Base-by-base conservation (phyloP, 2,113 vertebrate genomes). In the Perca schrenkii region DNA sequence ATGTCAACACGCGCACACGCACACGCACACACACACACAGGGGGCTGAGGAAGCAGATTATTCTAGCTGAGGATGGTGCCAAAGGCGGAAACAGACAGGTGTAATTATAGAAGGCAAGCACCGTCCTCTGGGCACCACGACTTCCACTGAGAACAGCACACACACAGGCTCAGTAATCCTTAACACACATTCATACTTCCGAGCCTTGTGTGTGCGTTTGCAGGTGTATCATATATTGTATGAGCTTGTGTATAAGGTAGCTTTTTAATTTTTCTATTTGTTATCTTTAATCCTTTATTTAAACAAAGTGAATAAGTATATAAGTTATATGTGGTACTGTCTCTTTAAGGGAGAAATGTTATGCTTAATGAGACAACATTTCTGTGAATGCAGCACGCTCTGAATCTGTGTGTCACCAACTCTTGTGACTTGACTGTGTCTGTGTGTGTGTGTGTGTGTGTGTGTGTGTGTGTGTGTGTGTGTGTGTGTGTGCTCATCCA, bases 21-120 rank as follows among this genome's bases (percentile, higher is more conserved):
- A 60, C 70, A 74, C 77, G 49, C 65, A 77, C 67, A 65, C 74
- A 50, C 54, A 69, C 70, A 74, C 70, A 63, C 68, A 70, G 50
- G 34, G 16, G 56, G 76, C 86, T 82, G 86, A 91, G 86, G 82
- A 90, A 90, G 88, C 89, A 90, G 91, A 94, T 93, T 89, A 89
- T 89, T 85, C 72, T 66, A 52, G 66, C 70, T 62, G 77, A 82
- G 67, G 65, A 86, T 79, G 71, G 73, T 93, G 92, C 91, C 93
- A 90, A 80, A 80, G 83, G 77, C 77, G 46, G 88, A 93, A 93
- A 91, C 84, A 90, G 91, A 93, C 91, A 91, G 71, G 86, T 93
- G 88, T 95, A 94, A 95, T 94, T 95, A 94, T 95, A 95, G 93
- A 94, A 80, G 77, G 61, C 85, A 58, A 86, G 88, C 87, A 86